Conservation (phyloP, 1,140 invertebrate species). For the Trichoplusia ni region DNA sequence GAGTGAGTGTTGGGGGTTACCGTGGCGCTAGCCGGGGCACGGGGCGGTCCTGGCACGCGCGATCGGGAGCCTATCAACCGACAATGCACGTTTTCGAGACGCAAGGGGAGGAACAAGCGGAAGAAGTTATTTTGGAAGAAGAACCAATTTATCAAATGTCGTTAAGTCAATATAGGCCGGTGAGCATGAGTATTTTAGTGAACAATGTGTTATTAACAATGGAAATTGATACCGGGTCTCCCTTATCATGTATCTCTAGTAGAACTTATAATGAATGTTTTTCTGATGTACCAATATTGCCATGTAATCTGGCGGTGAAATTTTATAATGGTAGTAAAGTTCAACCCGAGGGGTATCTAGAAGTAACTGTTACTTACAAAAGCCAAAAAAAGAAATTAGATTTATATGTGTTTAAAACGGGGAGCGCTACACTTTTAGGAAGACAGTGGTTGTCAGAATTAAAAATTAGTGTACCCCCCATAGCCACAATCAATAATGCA, state of each 20-base stretch:
- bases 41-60: too few relatives aligned
- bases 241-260: conserved; percentile 23
- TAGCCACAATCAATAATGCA: background rate
- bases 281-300: background rate
- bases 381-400: conserved; percentile 4
- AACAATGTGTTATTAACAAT: conserved; percentile 6
- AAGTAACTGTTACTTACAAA: conserved; percentile 1
- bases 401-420: conserved; percentile 26
- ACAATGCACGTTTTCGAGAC: too few relatives aligned
- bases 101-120: too few relatives aligned
- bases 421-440: conserved; percentile 19
- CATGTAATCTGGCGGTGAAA: background rate
- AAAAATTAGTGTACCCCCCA: background rate
- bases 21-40: too few relatives aligned
- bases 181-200: conserved; percentile 22
- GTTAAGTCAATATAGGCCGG: conserved; percentile 7
- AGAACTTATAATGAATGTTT: conserved; percentile 21
- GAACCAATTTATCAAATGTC: conserved; percentile 4
- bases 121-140: too few relatives aligned
- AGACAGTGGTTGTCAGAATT: conserved; percentile 33
- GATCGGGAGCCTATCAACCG: too few relatives aligned
- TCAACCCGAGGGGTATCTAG: conserved; percentile 6
- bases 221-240: conserved; percentile 33
- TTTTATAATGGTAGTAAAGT: conserved; percentile 34
- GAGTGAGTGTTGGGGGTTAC: too few relatives aligned